phyloP scores from a whole-genome alignment of 2,888 invertebrate genomes.

The Rhamnusium bicolor region DNA sequence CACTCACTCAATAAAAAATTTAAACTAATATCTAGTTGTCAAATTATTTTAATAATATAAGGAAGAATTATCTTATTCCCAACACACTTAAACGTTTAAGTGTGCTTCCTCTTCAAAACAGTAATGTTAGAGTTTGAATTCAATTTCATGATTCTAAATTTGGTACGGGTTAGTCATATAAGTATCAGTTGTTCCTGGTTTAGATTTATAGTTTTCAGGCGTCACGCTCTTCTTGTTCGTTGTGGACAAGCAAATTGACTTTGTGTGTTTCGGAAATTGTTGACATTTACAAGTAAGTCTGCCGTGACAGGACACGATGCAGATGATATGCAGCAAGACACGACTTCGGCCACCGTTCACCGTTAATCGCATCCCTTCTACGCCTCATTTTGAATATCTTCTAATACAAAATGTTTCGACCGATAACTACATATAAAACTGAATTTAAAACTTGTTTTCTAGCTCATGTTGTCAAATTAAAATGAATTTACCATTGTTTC shows the following conservation, averaged over 20 bases:
- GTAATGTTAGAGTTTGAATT: background rate
- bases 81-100: no score
- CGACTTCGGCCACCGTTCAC: slow-evolving; percentile 29
- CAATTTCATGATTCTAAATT: slow-evolving; percentile 10
- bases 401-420: background rate
- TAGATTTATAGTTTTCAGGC: slow-evolving; percentile 39
- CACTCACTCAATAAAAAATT: no score
- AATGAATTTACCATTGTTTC: no score
- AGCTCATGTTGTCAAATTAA: no score
- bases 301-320: slow-evolving; percentile 57
- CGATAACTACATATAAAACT: background rate
- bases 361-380: slow-evolving; percentile 26
- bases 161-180: slow-evolving; percentile 20
- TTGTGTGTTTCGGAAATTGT: slow-evolving; percentile 69
- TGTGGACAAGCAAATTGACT: slow-evolving; percentile 65
- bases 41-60: no score
- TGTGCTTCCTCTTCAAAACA: background rate
- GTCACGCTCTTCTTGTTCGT: slow-evolving; percentile 50
- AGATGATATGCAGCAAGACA: slow-evolving; percentile 47
- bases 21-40: no score
- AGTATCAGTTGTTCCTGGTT: slow-evolving; percentile 27
- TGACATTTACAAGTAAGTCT: slow-evolving; percentile 61
- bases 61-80: no score
- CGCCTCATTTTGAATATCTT: background rate
- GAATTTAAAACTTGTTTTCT: background rate